These are phyloP conservation scores for Anoura caudifer DNA, from an alignment of 2,113 vertebrate species.

Conservation along the genomic window DNA sequence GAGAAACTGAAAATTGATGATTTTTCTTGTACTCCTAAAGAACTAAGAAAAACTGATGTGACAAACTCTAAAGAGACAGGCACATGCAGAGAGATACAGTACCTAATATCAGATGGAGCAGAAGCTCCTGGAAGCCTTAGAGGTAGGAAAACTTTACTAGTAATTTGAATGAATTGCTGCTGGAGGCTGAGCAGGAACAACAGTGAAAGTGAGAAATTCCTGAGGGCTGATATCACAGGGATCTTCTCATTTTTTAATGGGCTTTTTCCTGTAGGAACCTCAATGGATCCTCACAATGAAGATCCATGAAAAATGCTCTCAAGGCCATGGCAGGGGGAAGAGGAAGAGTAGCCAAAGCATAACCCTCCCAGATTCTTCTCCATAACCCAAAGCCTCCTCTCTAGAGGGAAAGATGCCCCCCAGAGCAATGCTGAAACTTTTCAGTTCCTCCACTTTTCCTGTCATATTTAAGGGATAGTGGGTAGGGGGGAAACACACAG, in stretches of 20 bases:
- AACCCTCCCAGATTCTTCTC: not conserved
- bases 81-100: not conserved
- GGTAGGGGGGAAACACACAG: not conserved
- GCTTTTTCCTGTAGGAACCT: not conserved
- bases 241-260: not conserved
- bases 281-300: not conserved
- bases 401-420: not conserved
- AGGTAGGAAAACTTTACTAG: not conserved
- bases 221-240: not conserved
- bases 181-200: not conserved
- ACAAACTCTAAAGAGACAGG: not conserved
- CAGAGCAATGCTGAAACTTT: not conserved
- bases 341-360: not conserved
- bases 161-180: not conserved
- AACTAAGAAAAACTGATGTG: not conserved
- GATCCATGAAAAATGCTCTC: not conserved
- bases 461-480: not conserved
- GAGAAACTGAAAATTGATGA: not conserved
- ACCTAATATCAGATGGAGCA: not conserved
- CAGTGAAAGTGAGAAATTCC: not conserved
- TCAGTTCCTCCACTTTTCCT: not conserved
- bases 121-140: not conserved
- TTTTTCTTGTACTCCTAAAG: not conserved
- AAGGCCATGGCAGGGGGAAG: no score
- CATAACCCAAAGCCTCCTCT: not conserved